phyloP scores from a whole-genome alignment of 1,140 invertebrate species.

The Schlechtendalia chinensis region DNA sequence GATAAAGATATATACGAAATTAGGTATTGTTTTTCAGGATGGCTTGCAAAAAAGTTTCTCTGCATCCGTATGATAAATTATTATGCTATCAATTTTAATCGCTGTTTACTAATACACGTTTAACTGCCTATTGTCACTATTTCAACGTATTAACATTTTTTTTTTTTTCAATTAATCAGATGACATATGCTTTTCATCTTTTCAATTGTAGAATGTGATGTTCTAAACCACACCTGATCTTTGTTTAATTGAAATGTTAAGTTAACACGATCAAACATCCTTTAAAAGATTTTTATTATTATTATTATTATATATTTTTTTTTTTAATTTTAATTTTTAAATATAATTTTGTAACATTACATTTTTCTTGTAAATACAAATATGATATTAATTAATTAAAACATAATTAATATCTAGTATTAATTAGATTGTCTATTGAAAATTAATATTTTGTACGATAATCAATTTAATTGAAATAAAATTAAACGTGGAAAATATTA shows the following conservation, averaged over 20 bases:
- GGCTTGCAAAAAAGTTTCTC: slow-evolving; percentile 48
- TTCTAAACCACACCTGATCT: slow-evolving; percentile 38
- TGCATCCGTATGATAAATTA: slow-evolving; percentile 47
- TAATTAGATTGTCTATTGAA: slow-evolving; percentile 38
- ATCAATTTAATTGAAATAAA: slow-evolving; percentile 25
- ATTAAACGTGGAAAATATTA: slow-evolving; percentile 24
- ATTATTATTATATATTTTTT: slow-evolving; percentile 17
- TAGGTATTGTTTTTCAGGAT: slow-evolving; percentile 46
- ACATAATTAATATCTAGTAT: slow-evolving; percentile 39
- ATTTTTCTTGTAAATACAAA: slow-evolving; percentile 39
- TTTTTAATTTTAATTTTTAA: slow-evolving; percentile 19
- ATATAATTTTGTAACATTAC: slow-evolving; percentile 30
- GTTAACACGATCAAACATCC: slow-evolving; percentile 13
- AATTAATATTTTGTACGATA: slow-evolving; percentile 35
- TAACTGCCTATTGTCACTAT: slow-evolving; percentile 39
- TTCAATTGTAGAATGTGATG: slow-evolving; percentile 23
- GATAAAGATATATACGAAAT: slow-evolving; percentile 8
- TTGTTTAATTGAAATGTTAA: slow-evolving; percentile 12
- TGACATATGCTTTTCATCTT: neutral
- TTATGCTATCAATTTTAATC: slow-evolving; percentile 25
- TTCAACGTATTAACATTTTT: slow-evolving; percentile 41
- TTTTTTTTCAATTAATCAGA: slow-evolving; percentile 14
- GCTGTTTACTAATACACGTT: slow-evolving; percentile 41
- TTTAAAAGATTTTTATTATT: slow-evolving; percentile 22
- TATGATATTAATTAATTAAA: slow-evolving; percentile 20